These are phyloP conservation scores for Dolichopus griseipennis DNA, from an alignment of 2,888 invertebrate species.

Conservation along the genomic window DNA sequence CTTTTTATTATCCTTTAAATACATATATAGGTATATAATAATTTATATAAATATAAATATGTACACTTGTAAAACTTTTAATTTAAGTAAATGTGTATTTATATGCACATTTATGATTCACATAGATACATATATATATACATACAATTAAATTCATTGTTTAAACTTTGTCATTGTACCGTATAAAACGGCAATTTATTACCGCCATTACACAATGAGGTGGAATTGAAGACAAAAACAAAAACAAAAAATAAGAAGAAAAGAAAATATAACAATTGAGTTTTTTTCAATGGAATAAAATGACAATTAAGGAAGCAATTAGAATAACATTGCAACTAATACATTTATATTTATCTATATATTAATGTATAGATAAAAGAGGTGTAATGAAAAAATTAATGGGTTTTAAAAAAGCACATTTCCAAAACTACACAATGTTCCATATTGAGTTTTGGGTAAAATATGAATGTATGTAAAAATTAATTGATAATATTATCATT, in stretches of 20 bases:
- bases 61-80: too few relatives aligned
- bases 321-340: neutral
- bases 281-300: neutral
- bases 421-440: too few relatives aligned
- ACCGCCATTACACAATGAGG: neutral
- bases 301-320: neutral
- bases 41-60: too few relatives aligned
- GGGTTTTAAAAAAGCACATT: too few relatives aligned
- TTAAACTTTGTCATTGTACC: neutral
- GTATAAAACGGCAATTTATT: neutral
- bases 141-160: slow-evolving; percentile 2
- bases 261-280: too few relatives aligned
- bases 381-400: too few relatives aligned
- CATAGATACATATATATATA: neutral
- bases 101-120: neutral
- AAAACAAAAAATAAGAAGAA: neutral
- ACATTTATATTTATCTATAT: neutral
- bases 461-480: too few relatives aligned
- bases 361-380: neutral
- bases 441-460: too few relatives aligned
- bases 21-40: too few relatives aligned
- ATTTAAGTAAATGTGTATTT: neutral
- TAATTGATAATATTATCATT: too few relatives aligned
- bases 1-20: too few relatives aligned
- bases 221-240: neutral